A percentile compares a stretch with the other conserved stretches of the same genome.
Conservation (phyloP, 2,113 vertebrate genomes). For the Prinia subflava region DNA sequence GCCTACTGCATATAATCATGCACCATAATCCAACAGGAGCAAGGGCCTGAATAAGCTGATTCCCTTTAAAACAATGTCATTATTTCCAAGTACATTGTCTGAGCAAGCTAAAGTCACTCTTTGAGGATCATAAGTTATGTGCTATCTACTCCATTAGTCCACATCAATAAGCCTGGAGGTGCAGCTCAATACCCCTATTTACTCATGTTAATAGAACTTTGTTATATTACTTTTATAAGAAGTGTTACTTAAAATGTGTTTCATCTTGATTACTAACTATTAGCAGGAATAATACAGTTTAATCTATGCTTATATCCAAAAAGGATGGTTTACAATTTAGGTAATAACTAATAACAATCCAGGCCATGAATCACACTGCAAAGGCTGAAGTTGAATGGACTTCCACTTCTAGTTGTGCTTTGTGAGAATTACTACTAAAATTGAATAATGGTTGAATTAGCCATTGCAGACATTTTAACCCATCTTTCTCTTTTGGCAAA, state of each 20-base stretch:
- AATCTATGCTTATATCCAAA: not conserved
- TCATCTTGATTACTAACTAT: not conserved
- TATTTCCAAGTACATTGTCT: not conserved
- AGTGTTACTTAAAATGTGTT: not conserved
- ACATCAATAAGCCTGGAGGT: not conserved
- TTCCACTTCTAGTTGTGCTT: not conserved
- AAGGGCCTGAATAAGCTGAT: not conserved
- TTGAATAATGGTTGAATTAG: not conserved
- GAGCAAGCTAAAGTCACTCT: not conserved
- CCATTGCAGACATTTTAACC: not conserved
- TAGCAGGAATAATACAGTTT: not conserved
- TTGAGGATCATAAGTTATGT: not conserved
- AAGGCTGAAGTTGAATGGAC: not conserved
- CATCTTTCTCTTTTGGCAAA: not conserved
- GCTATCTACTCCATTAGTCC: not conserved
- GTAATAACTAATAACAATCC: not conserved
- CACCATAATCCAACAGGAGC: not conserved
- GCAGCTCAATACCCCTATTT: not conserved
- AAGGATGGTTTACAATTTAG: not conserved
- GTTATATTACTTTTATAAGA: not conserved
- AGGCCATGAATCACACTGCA: not conserved
- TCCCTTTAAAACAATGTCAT: not conserved
- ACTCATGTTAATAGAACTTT: not conserved
- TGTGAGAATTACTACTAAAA: not conserved
- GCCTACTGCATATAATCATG: not conserved